phyloP scores from a whole-genome alignment of 2,797 vertebrate species.

The Craterocephalus amniculus region DNA sequence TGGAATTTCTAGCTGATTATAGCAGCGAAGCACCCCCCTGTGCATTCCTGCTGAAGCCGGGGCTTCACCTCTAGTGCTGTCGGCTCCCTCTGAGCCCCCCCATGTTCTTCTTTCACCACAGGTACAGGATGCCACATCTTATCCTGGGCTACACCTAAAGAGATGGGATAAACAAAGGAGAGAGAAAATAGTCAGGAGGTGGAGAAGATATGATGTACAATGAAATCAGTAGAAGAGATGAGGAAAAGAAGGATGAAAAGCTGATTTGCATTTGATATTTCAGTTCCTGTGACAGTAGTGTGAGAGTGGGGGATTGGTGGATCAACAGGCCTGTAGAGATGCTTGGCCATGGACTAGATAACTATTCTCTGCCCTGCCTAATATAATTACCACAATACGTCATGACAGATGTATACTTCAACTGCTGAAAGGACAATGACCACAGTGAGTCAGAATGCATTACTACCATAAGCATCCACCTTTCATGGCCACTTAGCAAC shows the following conservation, averaged over 20 bases:
- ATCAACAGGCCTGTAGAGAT: constrained; percentile 48
- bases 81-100: constrained; percentile 56
- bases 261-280: constrained; percentile 50
- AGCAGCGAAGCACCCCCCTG: constrained; percentile 42
- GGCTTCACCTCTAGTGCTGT: constrained; percentile 54
- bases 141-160: constrained; percentile 38
- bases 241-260: constrained; percentile 7
- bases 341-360: constrained; percentile 43
- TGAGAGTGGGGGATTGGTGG: constrained; percentile 46
- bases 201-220: constrained; percentile 11
- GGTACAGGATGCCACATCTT: constrained; percentile 68
- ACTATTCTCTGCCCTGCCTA: constrained; percentile 42
- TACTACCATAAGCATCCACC: constrained; percentile 62
- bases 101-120: constrained; percentile 49
- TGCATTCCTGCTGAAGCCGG: constrained; percentile 56
- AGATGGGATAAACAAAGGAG: constrained; percentile 25
- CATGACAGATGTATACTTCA: constrained; percentile 43
- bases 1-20: constrained; percentile 65
- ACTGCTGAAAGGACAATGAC: constrained; percentile 40
- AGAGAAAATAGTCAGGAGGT: constrained; percentile 1
- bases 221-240: constrained; percentile 13
- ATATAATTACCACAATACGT: constrained; percentile 44
- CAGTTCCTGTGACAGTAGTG: constrained; percentile 41
- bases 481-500: constrained; percentile 64
- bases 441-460: constrained; percentile 63